phyloP scores from a whole-genome alignment of 2,797 vertebrate species.

The Xerus rutilus region DNA sequence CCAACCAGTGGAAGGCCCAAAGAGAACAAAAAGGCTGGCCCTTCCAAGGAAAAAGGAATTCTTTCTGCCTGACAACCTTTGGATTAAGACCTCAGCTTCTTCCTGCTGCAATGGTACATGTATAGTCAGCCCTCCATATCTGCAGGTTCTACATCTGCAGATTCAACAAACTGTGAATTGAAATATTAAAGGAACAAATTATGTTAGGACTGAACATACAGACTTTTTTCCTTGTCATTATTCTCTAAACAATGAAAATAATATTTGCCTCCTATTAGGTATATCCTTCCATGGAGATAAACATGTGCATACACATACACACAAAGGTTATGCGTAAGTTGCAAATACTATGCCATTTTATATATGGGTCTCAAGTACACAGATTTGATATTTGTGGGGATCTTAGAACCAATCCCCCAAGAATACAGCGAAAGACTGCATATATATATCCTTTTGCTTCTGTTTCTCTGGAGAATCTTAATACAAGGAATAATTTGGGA shows the following conservation, averaged over 20 bases:
- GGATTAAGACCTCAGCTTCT: no score
- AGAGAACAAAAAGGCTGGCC: not conserved
- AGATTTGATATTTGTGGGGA: not conserved
- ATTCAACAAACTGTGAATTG: not conserved
- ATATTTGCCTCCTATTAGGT: not conserved
- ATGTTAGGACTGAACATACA: not conserved
- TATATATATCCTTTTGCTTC: not conserved
- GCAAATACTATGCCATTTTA: not conserved
- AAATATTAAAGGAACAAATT: not conserved
- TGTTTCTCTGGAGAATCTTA: not conserved
- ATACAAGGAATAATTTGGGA: not conserved
- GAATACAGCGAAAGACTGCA: not conserved
- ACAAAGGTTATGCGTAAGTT: not conserved
- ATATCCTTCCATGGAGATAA: no score
- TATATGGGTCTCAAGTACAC: not conserved
- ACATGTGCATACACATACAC: not conserved
- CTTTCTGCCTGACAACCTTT: no score
- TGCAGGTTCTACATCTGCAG: not conserved
- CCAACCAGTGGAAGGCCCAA: not conserved
- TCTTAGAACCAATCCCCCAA: not conserved
- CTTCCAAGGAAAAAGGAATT: not conserved
- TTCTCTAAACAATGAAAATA: not conserved
- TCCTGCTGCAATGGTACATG: not conserved
- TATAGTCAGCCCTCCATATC: not conserved
- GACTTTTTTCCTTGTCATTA: not conserved